Conservation (phyloP, 1,140 invertebrate genomes). For the Cylas formicarius region DNA sequence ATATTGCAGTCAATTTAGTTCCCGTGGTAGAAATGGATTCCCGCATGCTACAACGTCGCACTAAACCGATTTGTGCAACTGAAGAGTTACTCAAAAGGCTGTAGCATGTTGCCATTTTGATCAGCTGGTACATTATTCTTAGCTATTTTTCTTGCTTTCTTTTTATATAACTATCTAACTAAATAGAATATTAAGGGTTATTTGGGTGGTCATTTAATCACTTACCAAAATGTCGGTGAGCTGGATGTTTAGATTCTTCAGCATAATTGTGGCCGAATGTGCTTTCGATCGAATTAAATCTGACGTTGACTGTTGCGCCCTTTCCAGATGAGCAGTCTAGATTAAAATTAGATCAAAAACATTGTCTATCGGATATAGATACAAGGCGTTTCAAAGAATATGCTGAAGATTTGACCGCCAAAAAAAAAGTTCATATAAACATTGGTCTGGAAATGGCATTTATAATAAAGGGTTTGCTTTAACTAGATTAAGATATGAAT, state of each 20-base stretch:
- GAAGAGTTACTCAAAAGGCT: not conserved
- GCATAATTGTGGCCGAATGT: slow-evolving; percentile 23
- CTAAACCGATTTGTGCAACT: too few species aligned
- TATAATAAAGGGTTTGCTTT: slow-evolving; percentile 17
- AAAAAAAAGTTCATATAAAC: too few species aligned
- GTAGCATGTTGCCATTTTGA: not conserved
- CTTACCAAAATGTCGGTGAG: slow-evolving; percentile 34
- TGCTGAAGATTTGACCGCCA: too few species aligned
- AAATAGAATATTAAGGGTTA: slow-evolving; percentile 1
- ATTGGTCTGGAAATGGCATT: slow-evolving; percentile 18
- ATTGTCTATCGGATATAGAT: slow-evolving; percentile 8
- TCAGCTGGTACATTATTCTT: not conserved
- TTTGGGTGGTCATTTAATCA: slow-evolving; percentile 4
- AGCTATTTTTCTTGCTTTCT: not conserved
- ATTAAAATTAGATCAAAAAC: slow-evolving; percentile 23
- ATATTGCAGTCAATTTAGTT: too few species aligned
- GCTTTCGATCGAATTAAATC: slow-evolving; percentile 22
- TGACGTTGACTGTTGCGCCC: slow-evolving; percentile 22
- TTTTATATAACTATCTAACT: slow-evolving; percentile 11
- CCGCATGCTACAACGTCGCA: too few species aligned
- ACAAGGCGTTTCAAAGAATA: too few species aligned
- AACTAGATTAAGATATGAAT: slow-evolving; percentile 21
- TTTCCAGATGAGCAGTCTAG: slow-evolving; percentile 35
- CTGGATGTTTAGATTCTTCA: slow-evolving; percentile 32
- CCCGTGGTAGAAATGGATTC: too few species aligned